These are phyloP conservation scores for Lophotis ruficrista DNA, from an alignment of 2,113 vertebrate genomes.

Conservation along the genomic window DNA sequence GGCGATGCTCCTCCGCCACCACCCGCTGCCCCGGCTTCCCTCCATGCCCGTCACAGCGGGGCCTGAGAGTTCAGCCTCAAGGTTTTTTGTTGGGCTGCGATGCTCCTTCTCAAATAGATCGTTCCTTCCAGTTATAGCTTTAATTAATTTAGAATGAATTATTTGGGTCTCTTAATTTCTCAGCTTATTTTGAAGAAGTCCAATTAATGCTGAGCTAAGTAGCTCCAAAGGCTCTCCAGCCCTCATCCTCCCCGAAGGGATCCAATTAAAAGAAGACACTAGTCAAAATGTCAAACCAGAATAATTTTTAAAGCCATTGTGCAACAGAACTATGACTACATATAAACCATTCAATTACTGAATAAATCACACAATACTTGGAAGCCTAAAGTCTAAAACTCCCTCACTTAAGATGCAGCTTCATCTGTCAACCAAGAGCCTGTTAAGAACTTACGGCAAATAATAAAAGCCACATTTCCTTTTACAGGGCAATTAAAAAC, in stretches of 20 bases:
- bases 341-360: not conserved
- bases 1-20: not conserved
- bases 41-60: not conserved
- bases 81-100: fast-evolving
- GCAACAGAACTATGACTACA: not conserved
- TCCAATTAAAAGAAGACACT: not conserved
- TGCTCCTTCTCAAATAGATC: not conserved
- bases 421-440: not conserved
- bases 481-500: not conserved
- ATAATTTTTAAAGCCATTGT: not conserved
- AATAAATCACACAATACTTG: not conserved
- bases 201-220: not conserved
- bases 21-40: not conserved
- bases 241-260: not conserved
- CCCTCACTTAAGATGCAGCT: not conserved
- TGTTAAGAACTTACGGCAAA: not conserved
- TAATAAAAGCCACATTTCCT: not conserved
- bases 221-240: not conserved
- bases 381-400: not conserved
- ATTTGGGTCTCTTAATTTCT: not conserved
- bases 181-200: not conserved
- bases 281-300: slow-evolving; percentile 14
- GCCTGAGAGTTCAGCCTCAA: not conserved
- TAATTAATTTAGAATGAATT: slow-evolving; percentile 19
- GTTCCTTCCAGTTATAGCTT: not conserved